Evolutionary conservation across 2,113 vertebrate genomes (phyloP), one percentile per base, ranked within the genome.

Genomic region (Corythaeola cristata): DNA sequence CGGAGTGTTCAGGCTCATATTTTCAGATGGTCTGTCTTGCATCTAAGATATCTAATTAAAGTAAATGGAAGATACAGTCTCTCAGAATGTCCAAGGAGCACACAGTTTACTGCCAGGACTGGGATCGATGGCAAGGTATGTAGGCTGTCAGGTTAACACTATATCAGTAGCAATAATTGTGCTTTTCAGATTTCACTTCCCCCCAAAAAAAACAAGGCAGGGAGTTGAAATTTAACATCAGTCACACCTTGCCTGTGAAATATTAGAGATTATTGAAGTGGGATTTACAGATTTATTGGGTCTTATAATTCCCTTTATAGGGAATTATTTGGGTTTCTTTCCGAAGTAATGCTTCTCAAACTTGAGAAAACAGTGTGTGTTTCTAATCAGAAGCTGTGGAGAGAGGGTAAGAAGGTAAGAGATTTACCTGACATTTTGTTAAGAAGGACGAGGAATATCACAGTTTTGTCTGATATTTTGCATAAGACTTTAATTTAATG

Each of bases 401-500:
- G 75, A 91, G 37, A 58, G 28, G 11, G 11, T 39, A 74, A 80
- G 44, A 12, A 45, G 15, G 18, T n/a, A 82, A 62, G 76, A 89
- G 41, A 67, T 77, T 90, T 94, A 74, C 22, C 44, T 86, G 22
- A 47, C 9, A 90, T 90, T 75, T 93, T 93, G 47, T 67, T 94
- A 60, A 96, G 91, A 90, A 93, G 60, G 50, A 81, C 75, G 87
- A 90, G 83, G 28, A 79, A 73, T 78, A 96, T 76, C 59, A 28
- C 55, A 67, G 32, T 26, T 62, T 83, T 85, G 59, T 58, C 49
- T 94, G 32, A 83, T 90, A 53, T 39, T 96, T 96, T 96, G 26
- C 45, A 74, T 89, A 95, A 94, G 66, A 75, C 37, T 95, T 77
- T 84, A 92, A 87, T 89, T 97, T 96, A 96, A 91, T 64, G 45